Evolutionary conservation across 1,140 invertebrate genomes (phyloP).

Genomic region (Drosophila ogumai): DNA sequence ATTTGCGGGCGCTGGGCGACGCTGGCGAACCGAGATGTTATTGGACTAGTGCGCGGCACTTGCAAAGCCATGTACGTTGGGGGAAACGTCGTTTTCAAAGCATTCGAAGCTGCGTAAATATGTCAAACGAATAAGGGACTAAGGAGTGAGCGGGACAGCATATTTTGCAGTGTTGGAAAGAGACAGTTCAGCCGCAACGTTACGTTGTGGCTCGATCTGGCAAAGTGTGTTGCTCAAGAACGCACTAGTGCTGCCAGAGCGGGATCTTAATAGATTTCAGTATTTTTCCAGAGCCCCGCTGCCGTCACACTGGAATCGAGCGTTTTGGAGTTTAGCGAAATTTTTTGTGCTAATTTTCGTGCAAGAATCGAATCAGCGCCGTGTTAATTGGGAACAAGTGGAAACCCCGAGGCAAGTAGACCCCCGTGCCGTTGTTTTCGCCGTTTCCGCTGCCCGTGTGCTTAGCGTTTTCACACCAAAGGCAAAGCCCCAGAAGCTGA

Average conservation of each 20-base stretch:
- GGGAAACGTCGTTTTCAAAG: slow-evolving; percentile 5
- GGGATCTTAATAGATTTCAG: neutral
- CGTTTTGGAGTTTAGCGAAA: slow-evolving; percentile 31
- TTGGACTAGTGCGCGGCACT: slow-evolving; percentile 23
- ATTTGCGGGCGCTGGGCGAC: slow-evolving; percentile 23
- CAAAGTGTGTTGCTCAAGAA: too few relatives aligned
- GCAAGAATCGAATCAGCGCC: slow-evolving; percentile 49
- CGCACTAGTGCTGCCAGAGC: too few relatives aligned
- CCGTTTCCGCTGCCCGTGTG: neutral
- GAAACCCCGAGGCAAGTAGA: slow-evolving; percentile 67
- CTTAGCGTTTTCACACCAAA: neutral
- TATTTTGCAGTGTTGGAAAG: slow-evolving; percentile 27
- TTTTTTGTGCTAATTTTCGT: slow-evolving; percentile 35
- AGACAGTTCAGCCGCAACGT: neutral
- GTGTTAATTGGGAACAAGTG: slow-evolving; percentile 66
- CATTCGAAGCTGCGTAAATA: slow-evolving; percentile 31
- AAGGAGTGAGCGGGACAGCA: slow-evolving; percentile 47
- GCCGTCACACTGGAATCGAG: slow-evolving; percentile 29
- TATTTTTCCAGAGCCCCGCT: slow-evolving; percentile 15
- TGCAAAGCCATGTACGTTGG: slow-evolving; percentile 61
- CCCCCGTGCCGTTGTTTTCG: slow-evolving; percentile 16
- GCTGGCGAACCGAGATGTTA: slow-evolving; percentile 42
- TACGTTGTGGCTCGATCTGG: slow-evolving; percentile 12
- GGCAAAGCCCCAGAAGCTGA: slow-evolving; percentile 25
- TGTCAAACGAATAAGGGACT: slow-evolving; percentile 28